Percentiles rank a stretch among this genome's conserved stretches.
Conservation (phyloP, 2,113 vertebrate species). For the Ascaphus truei region DNA sequence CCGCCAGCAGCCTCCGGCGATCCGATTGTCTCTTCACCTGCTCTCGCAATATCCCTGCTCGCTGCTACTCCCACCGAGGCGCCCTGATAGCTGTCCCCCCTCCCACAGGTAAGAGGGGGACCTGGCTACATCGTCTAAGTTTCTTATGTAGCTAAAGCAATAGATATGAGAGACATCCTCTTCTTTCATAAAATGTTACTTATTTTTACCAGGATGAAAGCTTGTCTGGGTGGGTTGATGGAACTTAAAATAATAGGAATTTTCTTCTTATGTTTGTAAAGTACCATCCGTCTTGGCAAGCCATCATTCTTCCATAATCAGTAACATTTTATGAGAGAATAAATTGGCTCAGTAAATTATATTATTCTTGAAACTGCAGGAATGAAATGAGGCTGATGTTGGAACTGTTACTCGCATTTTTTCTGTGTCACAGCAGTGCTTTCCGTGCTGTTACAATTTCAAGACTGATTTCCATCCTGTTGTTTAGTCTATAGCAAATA, state of each 20-base stretch:
- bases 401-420: conserved; percentile 3
- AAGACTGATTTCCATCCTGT: conserved; percentile 11
- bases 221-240: conserved; percentile 1
- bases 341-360: conserved; percentile 36
- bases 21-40: too few relatives aligned
- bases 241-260: conserved; percentile 31
- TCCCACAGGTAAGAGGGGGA: too few relatives aligned
- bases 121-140: too few relatives aligned
- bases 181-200: conserved; percentile 22
- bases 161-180: neutral
- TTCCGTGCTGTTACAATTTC: conserved; percentile 10
- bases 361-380: conserved; percentile 27
- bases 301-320: conserved; percentile 36
- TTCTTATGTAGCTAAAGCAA: conserved; percentile 3
- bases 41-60: too few relatives aligned
- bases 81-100: too few relatives aligned
- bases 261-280: conserved; percentile 29
- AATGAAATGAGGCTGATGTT: conserved; percentile 20
- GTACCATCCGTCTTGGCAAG: conserved; percentile 13
- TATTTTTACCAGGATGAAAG: conserved; percentile 14
- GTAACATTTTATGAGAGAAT: conserved; percentile 33
- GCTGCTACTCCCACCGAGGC: too few relatives aligned
- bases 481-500: neutral
- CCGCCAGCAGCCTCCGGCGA: too few relatives aligned
- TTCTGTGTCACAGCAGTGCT: neutral